A percentile compares a stretch with the other conserved stretches of the same genome.
These are phyloP conservation scores for Gastrophysa polygoni DNA, from an alignment of 2,888 invertebrate species.

Conservation along the genomic window DNA sequence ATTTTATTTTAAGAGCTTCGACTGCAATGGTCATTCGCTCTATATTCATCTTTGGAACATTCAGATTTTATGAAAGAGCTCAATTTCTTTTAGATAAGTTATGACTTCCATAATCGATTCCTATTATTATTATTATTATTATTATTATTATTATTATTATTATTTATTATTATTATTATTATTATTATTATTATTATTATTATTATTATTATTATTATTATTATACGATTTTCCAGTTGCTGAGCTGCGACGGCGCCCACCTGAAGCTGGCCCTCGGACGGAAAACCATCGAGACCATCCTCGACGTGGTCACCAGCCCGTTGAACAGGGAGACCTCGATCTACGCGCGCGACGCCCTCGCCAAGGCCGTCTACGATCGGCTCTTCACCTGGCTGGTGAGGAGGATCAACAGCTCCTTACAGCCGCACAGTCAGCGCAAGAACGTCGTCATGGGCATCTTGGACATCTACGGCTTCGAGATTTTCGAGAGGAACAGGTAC, in stretches of 20 bases:
- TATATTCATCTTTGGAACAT: no score
- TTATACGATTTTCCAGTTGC: conserved; percentile 64
- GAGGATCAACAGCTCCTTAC: conserved; percentile 77
- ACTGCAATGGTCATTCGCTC: no score
- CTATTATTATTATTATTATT: no score
- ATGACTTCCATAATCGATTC: no score
- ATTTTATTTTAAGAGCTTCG: no score
- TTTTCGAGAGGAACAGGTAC: conserved; percentile 89
- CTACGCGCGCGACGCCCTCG: conserved; percentile 87
- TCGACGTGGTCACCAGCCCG: conserved; percentile 83
- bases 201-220: background rate
- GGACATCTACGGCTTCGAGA: conserved; percentile 95
- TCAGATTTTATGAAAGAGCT: no score
- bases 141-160: no score
- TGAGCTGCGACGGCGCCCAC: conserved; percentile 71
- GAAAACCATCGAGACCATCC: conserved; percentile 85
- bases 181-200: no score
- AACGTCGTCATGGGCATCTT: conserved; percentile 85
- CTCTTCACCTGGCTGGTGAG: conserved; percentile 90
- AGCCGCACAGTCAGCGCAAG: conserved; percentile 62
- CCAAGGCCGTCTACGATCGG: conserved; percentile 90
- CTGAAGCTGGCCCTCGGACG: conserved; percentile 78
- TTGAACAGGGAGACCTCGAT: conserved; percentile 80
- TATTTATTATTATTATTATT: no score
- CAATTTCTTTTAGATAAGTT: no score